Conservation (phyloP, 1,140 invertebrate species). For the Drosophila sulfurigaster region DNA sequence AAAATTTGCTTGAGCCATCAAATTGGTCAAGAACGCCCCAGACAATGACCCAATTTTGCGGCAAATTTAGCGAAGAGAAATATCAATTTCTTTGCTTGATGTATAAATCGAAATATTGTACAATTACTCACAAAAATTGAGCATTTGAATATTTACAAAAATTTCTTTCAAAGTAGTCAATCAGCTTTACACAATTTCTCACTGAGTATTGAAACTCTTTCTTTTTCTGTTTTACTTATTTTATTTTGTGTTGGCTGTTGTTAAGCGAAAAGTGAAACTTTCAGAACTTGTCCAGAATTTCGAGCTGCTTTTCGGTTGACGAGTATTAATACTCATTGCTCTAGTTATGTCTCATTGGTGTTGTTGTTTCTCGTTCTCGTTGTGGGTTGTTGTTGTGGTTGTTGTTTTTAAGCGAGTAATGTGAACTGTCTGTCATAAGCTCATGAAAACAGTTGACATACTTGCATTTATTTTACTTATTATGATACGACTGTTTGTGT, state of each 20-base stretch:
- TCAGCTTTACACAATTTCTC: not conserved
- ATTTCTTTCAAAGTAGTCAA: not conserved
- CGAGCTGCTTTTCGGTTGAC: slow-evolving; percentile 39
- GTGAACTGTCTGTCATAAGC: slow-evolving; percentile 48
- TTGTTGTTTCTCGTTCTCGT: slow-evolving; percentile 20
- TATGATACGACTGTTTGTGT: slow-evolving; percentile 52
- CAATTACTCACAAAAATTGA: not conserved
- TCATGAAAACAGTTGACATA: slow-evolving; percentile 61
- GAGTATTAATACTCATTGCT: slow-evolving; percentile 66
- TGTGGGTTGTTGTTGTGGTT: slow-evolving; percentile 30
- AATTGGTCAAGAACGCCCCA: slow-evolving; percentile 61
- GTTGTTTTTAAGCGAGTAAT: slow-evolving; percentile 38
- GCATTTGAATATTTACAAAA: slow-evolving; percentile 19
- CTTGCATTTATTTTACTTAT: slow-evolving; percentile 69
- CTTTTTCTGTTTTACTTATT: not conserved
- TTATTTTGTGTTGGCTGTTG: not conserved
- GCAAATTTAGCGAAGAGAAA: slow-evolving; percentile 41
- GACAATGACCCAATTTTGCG: slow-evolving; percentile 68
- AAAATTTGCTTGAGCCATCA: slow-evolving; percentile 35
- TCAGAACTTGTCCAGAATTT: slow-evolving; percentile 63
- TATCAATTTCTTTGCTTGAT: slow-evolving; percentile 18
- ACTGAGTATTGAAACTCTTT: not conserved
- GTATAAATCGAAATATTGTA: slow-evolving; percentile 26
- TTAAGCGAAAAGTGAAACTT: slow-evolving; percentile 69
- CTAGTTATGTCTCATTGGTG: slow-evolving; percentile 54